A percentile compares a stretch with the other conserved stretches of the same genome.
phyloP scores from a whole-genome alignment of 2,113 vertebrate genomes.

The Marmota monax region DNA sequence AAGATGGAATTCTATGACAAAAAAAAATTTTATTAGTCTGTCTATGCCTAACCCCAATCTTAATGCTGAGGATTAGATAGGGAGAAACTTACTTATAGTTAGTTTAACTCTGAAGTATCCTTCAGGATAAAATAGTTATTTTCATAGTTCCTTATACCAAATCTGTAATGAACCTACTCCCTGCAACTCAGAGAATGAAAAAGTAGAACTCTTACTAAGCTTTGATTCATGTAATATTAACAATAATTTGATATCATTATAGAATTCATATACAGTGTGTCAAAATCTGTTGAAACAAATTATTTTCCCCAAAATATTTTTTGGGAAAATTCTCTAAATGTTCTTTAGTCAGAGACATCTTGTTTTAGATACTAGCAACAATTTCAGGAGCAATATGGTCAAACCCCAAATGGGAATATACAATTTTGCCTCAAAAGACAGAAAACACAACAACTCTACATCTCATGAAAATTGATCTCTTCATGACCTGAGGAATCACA shows the following conservation, averaged over 20 bases:
- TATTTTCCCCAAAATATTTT: slow-evolving; percentile 32
- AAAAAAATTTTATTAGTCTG: background rate
- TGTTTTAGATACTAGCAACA: background rate
- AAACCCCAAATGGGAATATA: background rate
- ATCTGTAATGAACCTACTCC: slow-evolving; percentile 30
- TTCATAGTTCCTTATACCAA: background rate
- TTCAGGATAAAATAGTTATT: slow-evolving; percentile 56
- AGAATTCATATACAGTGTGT: background rate
- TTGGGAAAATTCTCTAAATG: background rate
- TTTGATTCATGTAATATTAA: background rate
- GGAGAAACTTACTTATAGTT: background rate
- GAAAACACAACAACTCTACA: slow-evolving; percentile 46
- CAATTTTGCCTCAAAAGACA: slow-evolving; percentile 33
- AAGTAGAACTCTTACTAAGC: background rate
- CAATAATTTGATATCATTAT: background rate
- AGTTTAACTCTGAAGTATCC: slow-evolving; percentile 9
- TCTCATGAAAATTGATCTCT: slow-evolving; percentile 1
- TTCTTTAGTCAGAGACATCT: background rate
- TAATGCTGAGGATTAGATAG: background rate
- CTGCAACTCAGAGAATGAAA: slow-evolving; percentile 55
- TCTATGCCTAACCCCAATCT: background rate
- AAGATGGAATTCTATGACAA: slow-evolving; percentile 39
- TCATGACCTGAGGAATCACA: slow-evolving; percentile 10
- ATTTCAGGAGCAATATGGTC: background rate
- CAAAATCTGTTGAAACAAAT: slow-evolving; percentile 9